phyloP scores from a whole-genome alignment of 2,888 invertebrate genomes.

The Stramonita haemastoma region DNA sequence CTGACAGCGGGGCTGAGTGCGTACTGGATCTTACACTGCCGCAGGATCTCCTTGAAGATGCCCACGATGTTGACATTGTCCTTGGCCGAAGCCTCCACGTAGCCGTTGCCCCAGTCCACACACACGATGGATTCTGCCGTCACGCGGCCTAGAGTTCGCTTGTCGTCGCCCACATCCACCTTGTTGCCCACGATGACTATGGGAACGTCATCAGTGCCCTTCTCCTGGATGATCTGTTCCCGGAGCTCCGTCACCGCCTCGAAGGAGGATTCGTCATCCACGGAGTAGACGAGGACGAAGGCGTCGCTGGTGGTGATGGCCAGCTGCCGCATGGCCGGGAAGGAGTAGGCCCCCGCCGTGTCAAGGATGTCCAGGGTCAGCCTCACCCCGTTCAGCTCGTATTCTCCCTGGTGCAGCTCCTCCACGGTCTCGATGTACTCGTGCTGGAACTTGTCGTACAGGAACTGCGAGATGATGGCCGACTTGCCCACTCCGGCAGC shows the following conservation, averaged over 20 bases:
- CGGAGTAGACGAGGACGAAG: conserved; percentile 76
- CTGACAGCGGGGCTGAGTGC: conserved; percentile 91
- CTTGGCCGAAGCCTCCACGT: conserved; percentile 93
- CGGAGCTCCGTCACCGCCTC: conserved; percentile 67
- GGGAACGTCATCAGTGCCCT: conserved; percentile 57
- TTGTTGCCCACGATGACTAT: conserved; percentile 72
- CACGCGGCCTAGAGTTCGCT: conserved; percentile 81
- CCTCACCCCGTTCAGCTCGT: conserved; percentile 69
- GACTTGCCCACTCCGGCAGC: conserved; percentile 76
- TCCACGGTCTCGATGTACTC: conserved; percentile 76
- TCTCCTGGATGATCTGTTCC: conserved; percentile 65
- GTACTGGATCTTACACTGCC: conserved; percentile 93
- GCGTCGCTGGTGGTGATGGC: conserved; percentile 76
- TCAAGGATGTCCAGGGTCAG: conserved; percentile 63
- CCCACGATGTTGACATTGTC: conserved; percentile 85
- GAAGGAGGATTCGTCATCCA: conserved; percentile 72
- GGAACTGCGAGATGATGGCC: conserved; percentile 75
- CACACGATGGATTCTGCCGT: conserved; percentile 86
- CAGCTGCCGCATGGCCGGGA: conserved; percentile 77
- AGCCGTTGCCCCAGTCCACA: conserved; percentile 95
- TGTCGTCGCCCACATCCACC: conserved; percentile 58
- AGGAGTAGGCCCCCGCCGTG: conserved; percentile 74
- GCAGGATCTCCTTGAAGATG: conserved; percentile 90
- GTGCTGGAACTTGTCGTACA: conserved; percentile 72
- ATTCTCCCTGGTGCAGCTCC: conserved; percentile 76